Evolutionary conservation across 2,113 vertebrate genomes (phyloP).

Genomic region (Plectropomus leopardus): DNA sequence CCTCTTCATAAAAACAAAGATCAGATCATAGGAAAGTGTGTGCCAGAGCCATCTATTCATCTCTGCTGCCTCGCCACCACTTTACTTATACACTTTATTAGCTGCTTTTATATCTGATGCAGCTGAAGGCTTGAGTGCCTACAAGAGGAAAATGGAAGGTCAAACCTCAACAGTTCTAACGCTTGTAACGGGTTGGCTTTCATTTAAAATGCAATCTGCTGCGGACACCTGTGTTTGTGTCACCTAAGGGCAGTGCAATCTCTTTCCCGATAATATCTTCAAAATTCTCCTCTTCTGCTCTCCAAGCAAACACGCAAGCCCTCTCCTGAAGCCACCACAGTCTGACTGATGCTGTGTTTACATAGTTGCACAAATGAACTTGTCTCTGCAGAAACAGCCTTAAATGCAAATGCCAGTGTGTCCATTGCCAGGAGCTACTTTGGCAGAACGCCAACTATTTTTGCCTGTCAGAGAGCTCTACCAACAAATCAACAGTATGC

Average conservation of each 20-base stretch:
- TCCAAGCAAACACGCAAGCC: constrained; percentile 1
- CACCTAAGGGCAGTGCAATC: not conserved
- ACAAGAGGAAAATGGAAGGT: not conserved
- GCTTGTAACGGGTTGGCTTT: not conserved
- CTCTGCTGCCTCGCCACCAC: not conserved
- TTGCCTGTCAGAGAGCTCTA: constrained; percentile 20
- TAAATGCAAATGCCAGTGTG: constrained; percentile 59
- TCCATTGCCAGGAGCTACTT: constrained; percentile 47
- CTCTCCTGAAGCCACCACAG: constrained; percentile 5
- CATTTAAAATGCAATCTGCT: constrained; percentile 4
- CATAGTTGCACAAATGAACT: constrained; percentile 47
- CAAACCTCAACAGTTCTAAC: not conserved
- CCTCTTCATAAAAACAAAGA: not conserved
- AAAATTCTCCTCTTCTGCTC: constrained; percentile 5
- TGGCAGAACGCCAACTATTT: constrained; percentile 50
- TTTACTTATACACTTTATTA: not conserved
- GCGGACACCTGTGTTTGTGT: not conserved
- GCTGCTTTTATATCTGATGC: not conserved
- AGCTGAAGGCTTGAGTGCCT: not conserved
- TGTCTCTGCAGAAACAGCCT: constrained; percentile 53
- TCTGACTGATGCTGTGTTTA: constrained; percentile 38
- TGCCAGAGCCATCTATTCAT: not conserved
- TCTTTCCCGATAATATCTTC: not conserved
- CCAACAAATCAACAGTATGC: constrained; percentile 37
- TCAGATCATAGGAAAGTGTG: not conserved